Conservation (phyloP, 2,797 vertebrate species). For the Ciconia nigra region DNA sequence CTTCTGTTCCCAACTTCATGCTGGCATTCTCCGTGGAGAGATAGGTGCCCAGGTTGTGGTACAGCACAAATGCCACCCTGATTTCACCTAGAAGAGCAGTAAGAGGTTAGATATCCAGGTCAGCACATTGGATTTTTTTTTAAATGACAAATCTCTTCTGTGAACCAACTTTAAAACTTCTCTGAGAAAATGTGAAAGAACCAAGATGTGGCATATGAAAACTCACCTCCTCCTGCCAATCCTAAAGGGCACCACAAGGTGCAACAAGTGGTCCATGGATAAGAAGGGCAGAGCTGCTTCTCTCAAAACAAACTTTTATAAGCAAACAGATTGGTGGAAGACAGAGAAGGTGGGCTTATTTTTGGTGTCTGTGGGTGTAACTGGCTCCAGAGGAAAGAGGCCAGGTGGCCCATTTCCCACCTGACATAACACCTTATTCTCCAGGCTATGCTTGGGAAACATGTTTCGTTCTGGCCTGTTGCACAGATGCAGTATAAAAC, state of each 20-base stretch:
- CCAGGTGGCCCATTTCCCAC: neutral
- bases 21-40: slow-evolving; percentile 97
- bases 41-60: slow-evolving; percentile 95
- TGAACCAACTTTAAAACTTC: neutral
- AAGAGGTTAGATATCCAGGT: neutral
- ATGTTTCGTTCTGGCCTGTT: neutral
- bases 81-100: slow-evolving; percentile 87
- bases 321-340: neutral
- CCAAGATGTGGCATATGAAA: neutral
- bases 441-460: neutral
- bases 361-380: neutral
- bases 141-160: neutral
- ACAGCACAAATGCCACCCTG: slow-evolving; percentile 93
- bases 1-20: slow-evolving; percentile 92
- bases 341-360: neutral
- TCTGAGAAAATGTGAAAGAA: neutral
- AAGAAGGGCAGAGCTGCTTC: neutral
- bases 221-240: neutral
- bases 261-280: neutral
- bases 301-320: neutral
- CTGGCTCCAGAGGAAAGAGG: neutral
- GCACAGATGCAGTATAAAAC: neutral
- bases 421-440: neutral
- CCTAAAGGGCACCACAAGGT: neutral
- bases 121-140: neutral